Evolutionary conservation across 2,888 invertebrate species (phyloP).

Genomic region (Dichetophora obliterata): DNA sequence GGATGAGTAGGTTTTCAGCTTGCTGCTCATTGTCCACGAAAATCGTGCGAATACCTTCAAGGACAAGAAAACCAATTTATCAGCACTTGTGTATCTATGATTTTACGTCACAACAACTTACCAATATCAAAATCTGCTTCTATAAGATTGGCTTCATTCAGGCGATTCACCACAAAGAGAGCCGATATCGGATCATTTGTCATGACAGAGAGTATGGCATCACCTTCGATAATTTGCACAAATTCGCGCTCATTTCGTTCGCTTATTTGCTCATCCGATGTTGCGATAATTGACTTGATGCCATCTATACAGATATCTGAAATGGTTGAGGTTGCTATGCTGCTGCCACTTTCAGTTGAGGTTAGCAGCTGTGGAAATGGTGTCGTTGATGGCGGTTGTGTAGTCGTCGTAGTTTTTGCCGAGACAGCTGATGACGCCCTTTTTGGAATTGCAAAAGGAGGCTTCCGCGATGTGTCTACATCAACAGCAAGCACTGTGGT

Average conservation of each 20-base stretch:
- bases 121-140: constrained; percentile 67
- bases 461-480: background rate
- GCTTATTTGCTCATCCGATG: constrained; percentile 52
- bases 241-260: constrained; percentile 57
- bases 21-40: constrained; percentile 56
- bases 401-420: constrained; percentile 19
- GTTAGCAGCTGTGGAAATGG: background rate
- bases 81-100: too few relatives aligned
- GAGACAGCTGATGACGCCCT: constrained; percentile 2
- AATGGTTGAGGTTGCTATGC: constrained; percentile 50
- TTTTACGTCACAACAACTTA: constrained; percentile 44
- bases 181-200: constrained; percentile 66
- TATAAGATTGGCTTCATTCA: constrained; percentile 66
- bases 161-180: constrained; percentile 66
- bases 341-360: constrained; percentile 46
- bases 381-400: constrained; percentile 34
- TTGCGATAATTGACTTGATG: constrained; percentile 52
- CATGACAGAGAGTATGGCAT: constrained; percentile 65
- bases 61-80: background rate
- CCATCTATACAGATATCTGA: constrained; percentile 66
- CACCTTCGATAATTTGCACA: constrained; percentile 65
- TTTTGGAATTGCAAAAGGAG: background rate
- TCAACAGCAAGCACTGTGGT: background rate
- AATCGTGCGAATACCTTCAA: constrained; percentile 64
- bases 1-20: constrained; percentile 64